phyloP scores from a whole-genome alignment of 2,797 vertebrate genomes.

The Bradypodion pumilum region DNA sequence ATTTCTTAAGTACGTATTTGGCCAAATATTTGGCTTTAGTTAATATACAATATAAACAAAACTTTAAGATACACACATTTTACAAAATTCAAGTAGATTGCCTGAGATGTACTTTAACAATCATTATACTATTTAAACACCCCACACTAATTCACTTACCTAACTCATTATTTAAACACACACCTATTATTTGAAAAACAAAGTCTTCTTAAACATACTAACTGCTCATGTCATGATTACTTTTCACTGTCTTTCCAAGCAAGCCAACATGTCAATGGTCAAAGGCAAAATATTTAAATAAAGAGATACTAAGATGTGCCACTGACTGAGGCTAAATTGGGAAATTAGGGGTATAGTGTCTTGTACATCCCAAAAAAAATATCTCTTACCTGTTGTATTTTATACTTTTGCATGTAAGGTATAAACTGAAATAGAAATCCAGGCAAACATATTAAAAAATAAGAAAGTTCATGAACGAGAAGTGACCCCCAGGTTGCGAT shows the following conservation, averaged over 20 bases:
- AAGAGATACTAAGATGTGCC: too few relatives aligned
- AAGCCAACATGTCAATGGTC: background rate
- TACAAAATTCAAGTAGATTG: background rate
- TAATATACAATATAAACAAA: too few relatives aligned
- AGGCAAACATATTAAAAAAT: conserved; percentile 91
- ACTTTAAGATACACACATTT: background rate
- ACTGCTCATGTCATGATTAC: too few relatives aligned
- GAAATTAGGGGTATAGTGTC: background rate
- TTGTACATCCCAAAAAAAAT: background rate
- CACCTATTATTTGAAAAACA: background rate
- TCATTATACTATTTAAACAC: background rate
- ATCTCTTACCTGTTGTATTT: conserved; percentile 90
- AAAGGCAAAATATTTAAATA: background rate
- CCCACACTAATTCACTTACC: background rate
- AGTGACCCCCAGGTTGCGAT: conserved; percentile 97
- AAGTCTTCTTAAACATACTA: too few relatives aligned
- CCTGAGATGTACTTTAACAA: background rate
- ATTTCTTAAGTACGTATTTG: background rate
- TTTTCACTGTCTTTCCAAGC: background rate
- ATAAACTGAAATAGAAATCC: conserved; percentile 96
- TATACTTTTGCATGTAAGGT: conserved; percentile 95
- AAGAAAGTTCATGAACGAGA: conserved; percentile 89
- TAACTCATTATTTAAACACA: background rate
- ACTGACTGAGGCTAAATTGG: background rate
- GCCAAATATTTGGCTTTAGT: too few relatives aligned